These are phyloP conservation scores for Salmo trutta DNA, from an alignment of 2,797 vertebrate species.

Conservation along the genomic window DNA sequence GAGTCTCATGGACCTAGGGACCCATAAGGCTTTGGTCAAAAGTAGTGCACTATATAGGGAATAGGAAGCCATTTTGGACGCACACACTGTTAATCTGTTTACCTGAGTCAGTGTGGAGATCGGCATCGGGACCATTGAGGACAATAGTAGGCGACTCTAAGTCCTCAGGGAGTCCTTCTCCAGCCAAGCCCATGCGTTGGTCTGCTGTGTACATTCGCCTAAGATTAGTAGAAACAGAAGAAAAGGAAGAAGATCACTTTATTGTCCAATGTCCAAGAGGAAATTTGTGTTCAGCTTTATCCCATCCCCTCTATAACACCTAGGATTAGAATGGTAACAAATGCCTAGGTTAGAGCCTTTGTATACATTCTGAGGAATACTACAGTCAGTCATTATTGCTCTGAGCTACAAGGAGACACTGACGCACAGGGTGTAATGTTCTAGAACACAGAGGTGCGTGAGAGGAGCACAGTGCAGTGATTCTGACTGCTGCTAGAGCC, in stretches of 20 bases:
- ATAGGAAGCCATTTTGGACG: too few species aligned
- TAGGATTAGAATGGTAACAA: neutral
- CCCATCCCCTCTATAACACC: neutral
- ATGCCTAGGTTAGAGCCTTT: neutral
- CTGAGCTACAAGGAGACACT: neutral
- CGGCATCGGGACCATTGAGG: conserved; percentile 16
- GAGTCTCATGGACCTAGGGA: conserved; percentile 29
- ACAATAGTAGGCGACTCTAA: conserved; percentile 1
- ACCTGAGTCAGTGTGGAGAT: conserved; percentile 59
- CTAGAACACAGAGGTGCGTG: neutral
- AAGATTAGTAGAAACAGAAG: neutral
- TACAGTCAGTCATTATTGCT: neutral
- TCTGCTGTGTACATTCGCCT: conserved; percentile 73
- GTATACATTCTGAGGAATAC: neutral
- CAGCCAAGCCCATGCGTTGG: conserved; percentile 47
- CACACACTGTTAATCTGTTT: conserved; percentile 29
- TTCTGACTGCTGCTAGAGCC: neutral
- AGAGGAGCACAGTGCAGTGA: too few species aligned
- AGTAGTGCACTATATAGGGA: too few species aligned
- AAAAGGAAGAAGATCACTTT: neutral
- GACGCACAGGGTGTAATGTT: neutral
- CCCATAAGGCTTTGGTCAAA: conserved; percentile 13
- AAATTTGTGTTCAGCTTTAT: neutral
- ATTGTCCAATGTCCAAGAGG: neutral
- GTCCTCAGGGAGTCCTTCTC: conserved; percentile 26